Evolutionary conservation across 1,140 invertebrate genomes (phyloP), one percentile per base, ranked within the genome.

Genomic region (Lucilia sericata): DNA sequence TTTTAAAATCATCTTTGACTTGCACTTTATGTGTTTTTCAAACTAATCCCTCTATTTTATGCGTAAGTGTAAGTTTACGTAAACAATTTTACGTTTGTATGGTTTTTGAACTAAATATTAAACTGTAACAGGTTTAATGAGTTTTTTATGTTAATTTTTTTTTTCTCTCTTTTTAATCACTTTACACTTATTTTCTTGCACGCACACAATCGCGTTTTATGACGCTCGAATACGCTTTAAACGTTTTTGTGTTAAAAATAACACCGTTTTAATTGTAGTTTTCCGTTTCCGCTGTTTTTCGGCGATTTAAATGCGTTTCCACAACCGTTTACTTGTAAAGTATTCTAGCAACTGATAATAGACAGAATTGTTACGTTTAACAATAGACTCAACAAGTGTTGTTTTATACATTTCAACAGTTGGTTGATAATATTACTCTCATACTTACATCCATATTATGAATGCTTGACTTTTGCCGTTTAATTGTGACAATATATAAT

Each of bases 301-400:
- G 51, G 65, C 17, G 9, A 2, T 70, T 21, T 21, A 70, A 21
- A 21, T 70, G 65, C 65, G 65, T 70, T 70, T 70, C 7, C 65
- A 70, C 65, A 25, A 70, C 65, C 65, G 65, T 70, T 25, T 25
- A 9, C 17, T 70, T 70, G 9, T 70, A 70, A 19, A 19, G 65
- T 21, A 10, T 70, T 70, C n/a, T 21, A 70, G 5, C n/a, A 70
- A 70, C 65, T 70, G 65, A 70, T 70, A 19, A 70, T 70, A 70
- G n/a, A 21, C n/a, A 70, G 12, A 19, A 7, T n/a, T 25, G 10
- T 9, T 21, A 7, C 55, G 55, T 21, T 21, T 70, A 21, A 70
- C 19, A 70, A 70, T 70, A 70, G 65, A 70, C 65, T 70, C 65
- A 70, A 70, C 65, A 70, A 70, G 65, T 70, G n/a, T 30, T 30